phyloP scores from a whole-genome alignment of 2,797 vertebrate species.

The Bovichtus variegatus region DNA sequence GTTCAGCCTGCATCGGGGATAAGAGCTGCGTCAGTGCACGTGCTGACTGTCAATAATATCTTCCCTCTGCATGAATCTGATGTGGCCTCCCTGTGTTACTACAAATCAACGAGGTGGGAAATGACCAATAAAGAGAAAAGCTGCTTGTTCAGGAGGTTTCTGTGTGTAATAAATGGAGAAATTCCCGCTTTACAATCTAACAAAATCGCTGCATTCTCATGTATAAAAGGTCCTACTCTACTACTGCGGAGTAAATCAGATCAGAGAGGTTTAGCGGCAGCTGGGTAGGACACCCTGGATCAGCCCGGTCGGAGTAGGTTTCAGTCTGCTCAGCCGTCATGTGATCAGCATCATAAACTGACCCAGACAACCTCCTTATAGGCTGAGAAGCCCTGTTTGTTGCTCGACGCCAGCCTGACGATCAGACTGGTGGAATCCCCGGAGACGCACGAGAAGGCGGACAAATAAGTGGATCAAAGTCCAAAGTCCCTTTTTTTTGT shows the following conservation, averaged over 20 bases:
- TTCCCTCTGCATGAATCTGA: constrained; percentile 2
- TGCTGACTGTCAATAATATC: background rate
- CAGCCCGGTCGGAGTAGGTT: constrained; percentile 39
- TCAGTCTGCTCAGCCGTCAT: constrained; percentile 61
- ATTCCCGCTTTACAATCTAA: background rate
- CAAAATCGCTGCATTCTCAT: background rate
- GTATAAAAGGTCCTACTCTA: constrained; percentile 4
- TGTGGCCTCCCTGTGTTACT: background rate
- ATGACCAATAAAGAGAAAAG: background rate
- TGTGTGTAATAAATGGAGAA: background rate
- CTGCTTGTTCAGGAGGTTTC: background rate
- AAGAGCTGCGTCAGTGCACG: background rate
- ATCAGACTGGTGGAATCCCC: background rate
- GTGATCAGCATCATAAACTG: constrained; percentile 53
- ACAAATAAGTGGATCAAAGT: constrained; percentile 5
- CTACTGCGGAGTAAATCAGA: constrained; percentile 56
- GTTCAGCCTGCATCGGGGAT: background rate
- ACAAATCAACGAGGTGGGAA: background rate
- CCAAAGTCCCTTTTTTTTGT: background rate
- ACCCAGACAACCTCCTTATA: constrained; percentile 8
- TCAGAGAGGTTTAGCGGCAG: constrained; percentile 61
- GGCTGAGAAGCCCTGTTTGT: background rate
- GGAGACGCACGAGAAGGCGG: background rate
- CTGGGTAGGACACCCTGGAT: constrained; percentile 41
- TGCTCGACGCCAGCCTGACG: background rate